Base-by-base conservation (phyloP, 2,888 invertebrate genomes). In the Aphidoletes aphidimyza region DNA sequence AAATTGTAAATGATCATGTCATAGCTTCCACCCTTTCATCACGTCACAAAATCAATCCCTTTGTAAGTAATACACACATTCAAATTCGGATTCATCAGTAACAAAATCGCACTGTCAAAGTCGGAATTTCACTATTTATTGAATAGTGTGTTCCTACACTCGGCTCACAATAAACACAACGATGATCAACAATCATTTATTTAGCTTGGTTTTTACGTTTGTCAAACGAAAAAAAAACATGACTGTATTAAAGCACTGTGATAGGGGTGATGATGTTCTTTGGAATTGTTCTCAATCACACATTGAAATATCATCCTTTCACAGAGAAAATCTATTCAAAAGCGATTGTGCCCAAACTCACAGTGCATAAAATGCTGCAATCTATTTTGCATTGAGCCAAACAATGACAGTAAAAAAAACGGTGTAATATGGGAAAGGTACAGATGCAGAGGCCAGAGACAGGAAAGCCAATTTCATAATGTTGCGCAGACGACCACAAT, bases 191-290 rank as follows among this genome's bases (percentile, higher is more conserved):
- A 54, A 22, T 54, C 54, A 54, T 22, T 54, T n/a, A n/a, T n/a
- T n/a, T n/a, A n/a, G n/a, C n/a, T 22, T n/a, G 54, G n/a, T 54
- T 54, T 47, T 54, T 54, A 22, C 9, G n/a, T 54, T 30, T 30
- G 30, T 69, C 14, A 30, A 30, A 14, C n/a, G 11, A 69, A 69
- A 26, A n/a, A 3, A 26, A 5, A 26, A 54, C 26, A 11, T 22
- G 11, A 1, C 26, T 30, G 34, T 2, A 30, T 11, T 26, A 30
- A 30, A 19, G 11, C 2, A 47, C 14, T 9, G 22, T 54, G 22
- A 69, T 69, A 69, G 69, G 69, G 69, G 69, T 69, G 69, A 30
- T 69, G 69, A 69, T 69, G 69, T 69, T 30, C 26, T 69, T 69
- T 54, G 54, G 22, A 54, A 54, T 54, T 22, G 54, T 26, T 54